Percentiles rank a stretch among this genome's conserved stretches.
These are phyloP conservation scores for Wiebesia pumilae DNA, from an alignment of 1,140 invertebrate genomes.

Conservation along the genomic window DNA sequence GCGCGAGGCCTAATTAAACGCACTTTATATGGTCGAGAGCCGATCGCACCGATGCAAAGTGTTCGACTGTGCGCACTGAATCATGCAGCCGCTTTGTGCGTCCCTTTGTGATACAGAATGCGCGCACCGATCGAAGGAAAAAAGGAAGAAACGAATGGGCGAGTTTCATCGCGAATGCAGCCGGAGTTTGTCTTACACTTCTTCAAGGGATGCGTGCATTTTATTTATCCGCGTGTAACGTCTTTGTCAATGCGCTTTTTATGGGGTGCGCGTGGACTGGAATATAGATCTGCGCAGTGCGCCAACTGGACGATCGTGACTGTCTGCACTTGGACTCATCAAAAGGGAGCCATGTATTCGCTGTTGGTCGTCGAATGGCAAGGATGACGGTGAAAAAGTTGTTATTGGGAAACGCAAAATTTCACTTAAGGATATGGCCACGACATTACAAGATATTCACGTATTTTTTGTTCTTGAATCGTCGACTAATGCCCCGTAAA, in stretches of 20 bases:
- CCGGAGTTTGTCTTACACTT: not conserved
- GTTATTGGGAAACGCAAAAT: not conserved
- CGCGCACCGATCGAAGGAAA: not conserved
- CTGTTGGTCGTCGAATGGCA: not conserved
- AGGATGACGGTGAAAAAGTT: not conserved
- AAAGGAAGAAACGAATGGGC: not conserved
- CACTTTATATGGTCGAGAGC: slow-evolving; percentile 19
- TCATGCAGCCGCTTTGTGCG: slow-evolving; percentile 3
- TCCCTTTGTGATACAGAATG: not conserved
- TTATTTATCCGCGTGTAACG: slow-evolving; percentile 34
- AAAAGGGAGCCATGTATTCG: not conserved
- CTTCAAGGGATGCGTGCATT: slow-evolving; percentile 17
- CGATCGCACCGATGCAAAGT: not conserved
- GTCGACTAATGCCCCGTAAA: too few relatives aligned
- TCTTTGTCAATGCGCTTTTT: slow-evolving; percentile 41
- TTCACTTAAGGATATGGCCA: not conserved
- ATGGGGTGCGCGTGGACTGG: slow-evolving; percentile 3
- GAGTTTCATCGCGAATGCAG: slow-evolving; percentile 31
- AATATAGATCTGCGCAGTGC: slow-evolving; percentile 19
- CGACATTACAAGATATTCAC: not conserved
- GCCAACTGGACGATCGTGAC: not conserved
- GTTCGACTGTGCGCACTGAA: not conserved
- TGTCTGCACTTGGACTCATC: not conserved
- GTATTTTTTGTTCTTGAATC: not conserved
- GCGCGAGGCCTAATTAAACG: slow-evolving; percentile 27